Evolutionary conservation across 2,888 invertebrate genomes (phyloP), one percentile per base, ranked within the genome.

Genomic region (Synergus itoensis): DNA sequence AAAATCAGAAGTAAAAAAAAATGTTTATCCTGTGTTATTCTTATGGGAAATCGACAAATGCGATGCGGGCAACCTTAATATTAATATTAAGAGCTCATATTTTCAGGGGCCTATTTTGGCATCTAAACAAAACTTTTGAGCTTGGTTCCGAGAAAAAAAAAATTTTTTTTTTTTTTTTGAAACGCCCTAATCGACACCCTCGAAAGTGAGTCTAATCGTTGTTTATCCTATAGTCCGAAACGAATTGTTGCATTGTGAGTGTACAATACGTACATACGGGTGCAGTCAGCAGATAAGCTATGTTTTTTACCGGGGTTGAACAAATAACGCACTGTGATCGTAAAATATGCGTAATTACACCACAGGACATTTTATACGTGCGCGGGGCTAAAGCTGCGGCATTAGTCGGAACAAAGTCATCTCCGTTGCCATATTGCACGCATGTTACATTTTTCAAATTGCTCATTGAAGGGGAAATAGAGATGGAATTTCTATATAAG

Each of bases 291-390:
- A 69, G 16, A n/a, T 48, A 69, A 69, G 16, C 36, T 7, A 28
- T 21, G 1, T 16, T 65, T 43, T 69, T 64, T 64, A n/a, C 9
- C 40, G 2, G 16, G 9, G 60, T 60, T 7, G 48, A 48, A 69
- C 28, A 69, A 69, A 69, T 48, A 64, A 64, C 16, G 64, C 40
- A 40, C 64, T n/a, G n/a, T 9, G 40, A 8, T 16, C n/a, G 9
- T 64, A 64, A 64, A 64, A 64, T 64, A 64, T 64, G 40, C 4
- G 64, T n/a, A 64, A 64, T 64, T n/a, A n/a, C 40, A 64, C 16
- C 16, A 64, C 40, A 9, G 41, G n/a, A 36, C 36, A 4, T 64
- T 64, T 40, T 36, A n/a, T 16, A 64, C 64, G 36, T 64, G 36
- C 14, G 64, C 1, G 40, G 40, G 40, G 36, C 36, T 16, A 40